Percentiles rank a stretch among this genome's conserved stretches.
Conservation (phyloP, 64 coral and sea anemone species). For the Anthopleura sola region DNA sequence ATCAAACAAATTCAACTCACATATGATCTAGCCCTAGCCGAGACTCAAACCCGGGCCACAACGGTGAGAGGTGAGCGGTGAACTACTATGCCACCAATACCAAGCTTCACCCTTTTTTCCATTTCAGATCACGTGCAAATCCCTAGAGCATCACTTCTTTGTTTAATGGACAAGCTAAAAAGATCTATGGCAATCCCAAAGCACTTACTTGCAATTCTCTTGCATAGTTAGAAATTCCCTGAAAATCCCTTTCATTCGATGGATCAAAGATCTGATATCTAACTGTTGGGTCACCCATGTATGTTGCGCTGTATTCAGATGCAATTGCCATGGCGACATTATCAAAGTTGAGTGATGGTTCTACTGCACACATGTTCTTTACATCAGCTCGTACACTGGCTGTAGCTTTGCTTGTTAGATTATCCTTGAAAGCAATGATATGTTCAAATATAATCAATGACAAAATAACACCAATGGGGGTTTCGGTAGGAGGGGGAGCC, state of each 20-base stretch:
- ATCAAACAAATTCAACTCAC: too few species aligned
- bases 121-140: not conserved
- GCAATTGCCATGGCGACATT: slow-evolving; percentile 20
- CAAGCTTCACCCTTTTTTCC: not conserved
- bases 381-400: slow-evolving; percentile 48
- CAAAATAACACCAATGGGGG: too few species aligned
- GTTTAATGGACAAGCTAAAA: not conserved
- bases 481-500: too few species aligned
- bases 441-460: not conserved
- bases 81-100: too few species aligned
- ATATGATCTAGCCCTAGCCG: too few species aligned
- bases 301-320: slow-evolving; percentile 4
- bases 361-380: slow-evolving; percentile 42
- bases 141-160: not conserved
- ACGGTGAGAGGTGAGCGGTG: too few species aligned
- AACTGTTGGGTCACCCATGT: not conserved
- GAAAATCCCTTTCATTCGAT: slow-evolving; percentile 17
- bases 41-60: too few species aligned
- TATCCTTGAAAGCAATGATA: not conserved
- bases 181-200: too few species aligned
- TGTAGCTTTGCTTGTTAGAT: slow-evolving; percentile 50
- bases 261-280: slow-evolving; percentile 22
- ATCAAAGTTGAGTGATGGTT: slow-evolving; percentile 43
- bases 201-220: slow-evolving; percentile 35
- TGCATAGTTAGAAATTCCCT: slow-evolving; percentile 28